Evolutionary conservation across 2,888 invertebrate species (phyloP).

Genomic region (Amphipyra tragopoginis): DNA sequence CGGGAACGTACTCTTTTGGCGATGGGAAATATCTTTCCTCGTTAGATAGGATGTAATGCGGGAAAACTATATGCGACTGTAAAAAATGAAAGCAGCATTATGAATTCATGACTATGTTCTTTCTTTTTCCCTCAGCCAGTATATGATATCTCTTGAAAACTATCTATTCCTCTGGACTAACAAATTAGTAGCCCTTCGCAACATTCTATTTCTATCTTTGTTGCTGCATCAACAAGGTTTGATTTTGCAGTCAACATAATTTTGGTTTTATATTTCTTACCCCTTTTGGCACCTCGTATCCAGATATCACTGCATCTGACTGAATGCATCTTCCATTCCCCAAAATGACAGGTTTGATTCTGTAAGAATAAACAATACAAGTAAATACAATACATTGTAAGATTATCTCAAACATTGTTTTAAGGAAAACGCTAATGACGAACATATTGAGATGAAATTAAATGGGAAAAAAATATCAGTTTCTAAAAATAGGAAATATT

Average conservation of each 20-base stretch:
- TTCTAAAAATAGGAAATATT: slow-evolving; percentile 1
- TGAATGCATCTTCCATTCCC: slow-evolving; percentile 94
- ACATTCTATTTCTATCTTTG: no score
- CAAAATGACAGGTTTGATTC: slow-evolving; percentile 95
- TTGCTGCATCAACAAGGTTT: no score
- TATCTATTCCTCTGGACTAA: no score
- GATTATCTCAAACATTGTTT: slow-evolving; percentile 1
- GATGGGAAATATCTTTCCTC: slow-evolving; percentile 93
- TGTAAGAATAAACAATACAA: slow-evolving; percentile 69
- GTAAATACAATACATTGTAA: no score
- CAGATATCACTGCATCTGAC: slow-evolving; percentile 93
- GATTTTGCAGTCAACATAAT: not conserved
- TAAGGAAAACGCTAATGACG: slow-evolving; percentile 14
- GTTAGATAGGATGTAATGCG: slow-evolving; percentile 94
- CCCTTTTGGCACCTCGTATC: slow-evolving; percentile 95
- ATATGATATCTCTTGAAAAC: no score
- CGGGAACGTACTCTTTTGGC: slow-evolving; percentile 93
- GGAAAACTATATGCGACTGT: slow-evolving; percentile 94
- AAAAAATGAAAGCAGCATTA: slow-evolving; percentile 57
- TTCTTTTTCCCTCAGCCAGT: not conserved
- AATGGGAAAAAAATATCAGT: slow-evolving; percentile 11
- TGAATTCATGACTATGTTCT: not conserved
- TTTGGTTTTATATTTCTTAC: slow-evolving; percentile 81
- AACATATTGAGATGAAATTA: not conserved
- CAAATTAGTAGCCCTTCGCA: no score